These are phyloP conservation scores for Dipodomys ordii DNA, from an alignment of 2,113 vertebrate genomes.

Conservation along the genomic window DNA sequence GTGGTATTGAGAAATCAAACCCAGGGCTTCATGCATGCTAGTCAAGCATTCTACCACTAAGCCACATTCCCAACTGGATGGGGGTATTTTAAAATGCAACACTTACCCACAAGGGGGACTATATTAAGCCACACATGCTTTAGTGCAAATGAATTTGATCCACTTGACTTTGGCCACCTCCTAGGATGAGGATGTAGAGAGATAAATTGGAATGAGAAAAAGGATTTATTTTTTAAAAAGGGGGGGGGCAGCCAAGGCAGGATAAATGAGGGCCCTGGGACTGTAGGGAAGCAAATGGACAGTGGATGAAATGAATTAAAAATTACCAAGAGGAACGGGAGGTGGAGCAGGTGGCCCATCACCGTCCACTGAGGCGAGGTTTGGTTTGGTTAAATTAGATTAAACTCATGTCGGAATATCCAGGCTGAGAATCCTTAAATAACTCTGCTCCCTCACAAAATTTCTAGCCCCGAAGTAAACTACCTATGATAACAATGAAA, in stretches of 20 bases:
- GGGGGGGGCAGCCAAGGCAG: background rate
- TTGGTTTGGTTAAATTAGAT: too few relatives aligned
- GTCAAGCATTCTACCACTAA: too few relatives aligned
- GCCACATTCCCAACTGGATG: background rate
- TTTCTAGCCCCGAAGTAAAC: background rate
- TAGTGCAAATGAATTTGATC: slow-evolving; percentile 50
- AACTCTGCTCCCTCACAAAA: background rate
- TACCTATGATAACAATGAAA: background rate
- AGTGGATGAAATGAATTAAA: background rate
- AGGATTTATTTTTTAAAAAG: background rate
- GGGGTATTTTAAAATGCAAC: background rate
- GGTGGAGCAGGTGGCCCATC: background rate
- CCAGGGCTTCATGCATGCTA: too few relatives aligned
- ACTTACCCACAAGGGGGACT: background rate
- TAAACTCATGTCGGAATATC: background rate
- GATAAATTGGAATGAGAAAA: slow-evolving; percentile 25
- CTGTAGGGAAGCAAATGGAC: slow-evolving; percentile 31
- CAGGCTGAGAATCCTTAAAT: background rate
- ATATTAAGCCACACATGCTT: slow-evolving; percentile 31
- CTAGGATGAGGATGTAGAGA: slow-evolving; percentile 26
- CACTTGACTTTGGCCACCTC: slow-evolving; percentile 47
- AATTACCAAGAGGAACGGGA: background rate
- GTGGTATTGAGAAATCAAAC: too few relatives aligned
- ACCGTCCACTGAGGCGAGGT: too few relatives aligned
- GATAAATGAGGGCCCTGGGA: background rate